Percentiles rank a stretch among this genome's conserved stretches.
phyloP scores from a whole-genome alignment of 1,140 invertebrate species.

The Notospermus geniculatus region DNA sequence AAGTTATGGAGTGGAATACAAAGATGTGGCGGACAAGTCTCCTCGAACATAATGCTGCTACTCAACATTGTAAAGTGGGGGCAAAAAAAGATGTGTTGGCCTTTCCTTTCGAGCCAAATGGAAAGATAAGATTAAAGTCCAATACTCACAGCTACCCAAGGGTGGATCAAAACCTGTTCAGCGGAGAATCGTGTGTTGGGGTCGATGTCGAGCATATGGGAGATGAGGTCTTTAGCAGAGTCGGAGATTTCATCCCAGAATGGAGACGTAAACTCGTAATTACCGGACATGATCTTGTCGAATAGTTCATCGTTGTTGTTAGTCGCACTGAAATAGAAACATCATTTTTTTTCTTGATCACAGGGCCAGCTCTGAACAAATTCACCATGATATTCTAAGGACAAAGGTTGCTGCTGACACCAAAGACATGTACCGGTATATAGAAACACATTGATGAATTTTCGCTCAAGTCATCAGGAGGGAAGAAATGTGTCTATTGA shows the following conservation, averaged over 20 bases:
- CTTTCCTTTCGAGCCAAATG: too few species aligned
- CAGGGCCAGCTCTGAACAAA: too few species aligned
- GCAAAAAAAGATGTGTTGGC: too few species aligned
- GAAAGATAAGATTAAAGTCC: too few species aligned
- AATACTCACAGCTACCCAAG: slow-evolving; percentile 71
- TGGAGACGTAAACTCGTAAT: slow-evolving; percentile 88
- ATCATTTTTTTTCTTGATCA: neutral
- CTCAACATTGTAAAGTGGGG: too few species aligned
- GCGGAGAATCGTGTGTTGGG: slow-evolving; percentile 84
- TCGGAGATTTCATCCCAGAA: slow-evolving; percentile 90
- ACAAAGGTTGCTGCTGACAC: neutral
- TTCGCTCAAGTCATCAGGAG: neutral
- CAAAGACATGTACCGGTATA: neutral
- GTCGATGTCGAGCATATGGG: slow-evolving; percentile 85
- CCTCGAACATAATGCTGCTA: too few species aligned
- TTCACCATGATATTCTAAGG: neutral
- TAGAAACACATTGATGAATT: slow-evolving; percentile 2
- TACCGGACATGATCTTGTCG: slow-evolving; percentile 85
- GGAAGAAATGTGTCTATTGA: too few species aligned
- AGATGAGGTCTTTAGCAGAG: slow-evolving; percentile 64
- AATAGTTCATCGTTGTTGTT: slow-evolving; percentile 84
- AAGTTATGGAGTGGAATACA: too few species aligned
- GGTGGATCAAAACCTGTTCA: slow-evolving; percentile 89
- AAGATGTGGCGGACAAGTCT: too few species aligned
- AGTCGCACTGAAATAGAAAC: slow-evolving; percentile 30